Evolutionary conservation across 1,140 invertebrate genomes (phyloP).

Genomic region (Cherax destructor): DNA sequence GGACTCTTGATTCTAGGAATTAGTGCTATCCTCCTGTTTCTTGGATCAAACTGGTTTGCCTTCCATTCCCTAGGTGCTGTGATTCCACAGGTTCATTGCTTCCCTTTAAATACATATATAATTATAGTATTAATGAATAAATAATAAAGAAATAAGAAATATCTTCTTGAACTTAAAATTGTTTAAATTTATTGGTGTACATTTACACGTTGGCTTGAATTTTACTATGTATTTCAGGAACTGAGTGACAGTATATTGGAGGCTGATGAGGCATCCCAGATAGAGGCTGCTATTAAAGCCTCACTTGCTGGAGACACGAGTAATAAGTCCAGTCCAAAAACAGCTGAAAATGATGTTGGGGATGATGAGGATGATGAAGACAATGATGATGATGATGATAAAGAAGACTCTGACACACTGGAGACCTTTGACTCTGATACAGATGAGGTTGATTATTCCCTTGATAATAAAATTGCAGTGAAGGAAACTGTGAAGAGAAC

Average conservation of each 20-base stretch:
- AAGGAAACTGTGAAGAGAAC: constrained; percentile 47
- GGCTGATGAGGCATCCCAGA: constrained; percentile 77
- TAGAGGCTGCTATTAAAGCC: constrained; percentile 77
- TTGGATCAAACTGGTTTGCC: too few species aligned
- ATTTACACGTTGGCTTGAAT: neutral
- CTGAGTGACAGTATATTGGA: constrained; percentile 74
- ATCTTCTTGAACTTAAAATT: too few species aligned
- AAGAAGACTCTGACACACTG: constrained; percentile 73
- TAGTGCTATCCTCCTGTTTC: too few species aligned
- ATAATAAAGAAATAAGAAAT: too few species aligned
- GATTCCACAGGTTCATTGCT: too few species aligned
- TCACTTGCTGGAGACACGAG: constrained; percentile 73
- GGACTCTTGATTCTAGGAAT: too few species aligned
- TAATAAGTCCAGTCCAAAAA: constrained; percentile 19
- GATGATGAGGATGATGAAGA: constrained; percentile 72
- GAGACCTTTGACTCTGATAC: constrained; percentile 75
- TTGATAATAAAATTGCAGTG: constrained; percentile 8
- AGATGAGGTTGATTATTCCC: constrained; percentile 51
- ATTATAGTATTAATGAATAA: too few species aligned
- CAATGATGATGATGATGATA: constrained; percentile 68
- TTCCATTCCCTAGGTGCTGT: too few species aligned
- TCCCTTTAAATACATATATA: too few species aligned
- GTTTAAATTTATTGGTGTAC: neutral
- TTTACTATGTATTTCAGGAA: constrained; percentile 29
- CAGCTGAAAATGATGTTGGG: constrained; percentile 31